These are phyloP conservation scores for Labeo rohita DNA, from an alignment of 2,113 vertebrate species.

Conservation along the genomic window DNA sequence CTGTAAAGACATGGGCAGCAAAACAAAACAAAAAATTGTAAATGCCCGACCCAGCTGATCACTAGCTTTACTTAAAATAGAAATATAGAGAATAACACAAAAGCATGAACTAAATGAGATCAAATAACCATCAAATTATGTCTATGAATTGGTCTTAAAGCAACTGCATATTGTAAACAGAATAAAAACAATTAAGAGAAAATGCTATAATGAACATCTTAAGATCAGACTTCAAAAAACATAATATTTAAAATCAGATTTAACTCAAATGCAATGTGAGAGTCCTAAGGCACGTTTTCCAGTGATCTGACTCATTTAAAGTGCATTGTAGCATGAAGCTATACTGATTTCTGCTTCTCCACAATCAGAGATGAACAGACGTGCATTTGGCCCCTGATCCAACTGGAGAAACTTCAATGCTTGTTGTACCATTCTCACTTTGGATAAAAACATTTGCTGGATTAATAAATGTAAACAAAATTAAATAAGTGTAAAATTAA, in stretches of 20 bases:
- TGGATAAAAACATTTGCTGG: neutral
- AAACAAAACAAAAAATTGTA: neutral
- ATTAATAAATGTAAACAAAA: neutral
- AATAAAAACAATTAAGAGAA: slow-evolving; percentile 14
- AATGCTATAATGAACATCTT: slow-evolving; percentile 1
- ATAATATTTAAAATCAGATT: slow-evolving; percentile 2
- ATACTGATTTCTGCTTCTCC: neutral
- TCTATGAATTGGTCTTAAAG: neutral
- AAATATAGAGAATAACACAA: neutral
- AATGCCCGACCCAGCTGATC: neutral
- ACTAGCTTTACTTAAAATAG: neutral
- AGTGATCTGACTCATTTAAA: slow-evolving; percentile 30
- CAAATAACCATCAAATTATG: neutral
- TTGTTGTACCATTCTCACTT: neutral
- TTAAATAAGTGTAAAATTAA: neutral
- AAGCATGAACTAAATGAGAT: neutral
- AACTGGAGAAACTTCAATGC: neutral
- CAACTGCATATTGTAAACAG: neutral
- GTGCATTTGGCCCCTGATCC: neutral
- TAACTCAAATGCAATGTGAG: neutral
- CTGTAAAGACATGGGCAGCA: neutral
- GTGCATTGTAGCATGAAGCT: slow-evolving; percentile 36
- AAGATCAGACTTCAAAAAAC: neutral
- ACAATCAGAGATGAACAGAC: neutral
- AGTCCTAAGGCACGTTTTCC: slow-evolving; percentile 4